Evolutionary conservation across 1,140 invertebrate genomes (phyloP), one percentile per base, ranked within the genome.

Genomic region (Panagrolaimus sp.): DNA sequence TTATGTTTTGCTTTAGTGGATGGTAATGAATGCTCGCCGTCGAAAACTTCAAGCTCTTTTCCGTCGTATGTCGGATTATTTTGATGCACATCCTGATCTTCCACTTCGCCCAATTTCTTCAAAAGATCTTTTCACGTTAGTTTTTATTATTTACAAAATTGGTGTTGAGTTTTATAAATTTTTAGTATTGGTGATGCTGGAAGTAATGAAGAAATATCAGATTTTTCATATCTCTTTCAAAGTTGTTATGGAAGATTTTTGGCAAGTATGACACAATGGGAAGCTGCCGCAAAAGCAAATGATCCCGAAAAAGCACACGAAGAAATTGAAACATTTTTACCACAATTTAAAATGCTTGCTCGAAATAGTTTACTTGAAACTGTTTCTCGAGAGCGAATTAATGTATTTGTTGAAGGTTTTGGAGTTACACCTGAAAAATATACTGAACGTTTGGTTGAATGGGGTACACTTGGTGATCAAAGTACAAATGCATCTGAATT

Each of bases 1-100:
- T 38, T 38, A 38, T 38, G 32, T 38, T 38, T 38, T n/a, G n/a
- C n/a, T 76, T 72, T 63, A 75, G 68, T 76, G 77, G 76, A 66
- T 77, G 21, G 77, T 66, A 9, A 38, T 76, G 4, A 72, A 73
- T 55, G 43, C 64, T 17, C 67, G 28, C 24, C 43, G 63, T 47
- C 17, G 32, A 44, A 44, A 44, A 32, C 21, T 47, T 21, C 21
- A 65, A 32, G 28, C 21, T 21, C 17, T 58, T 12, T 58, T 26
- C 21, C 10, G 10, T 17, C 52, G 52, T 58, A 28, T 58, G 21
- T 12, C 21, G 8, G 21, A 28, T 21, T 58, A 58, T 58, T 14
- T 58, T n/a, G 52, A 58, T 28, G 28, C 10, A 4, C 21, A 58
- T 26, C 52, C 24, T 21, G 68, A 28, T 24, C 26, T 38, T 28